These are phyloP conservation scores for Peromyscus maniculatus DNA, from an alignment of 2,113 vertebrate genomes.

Conservation along the genomic window DNA sequence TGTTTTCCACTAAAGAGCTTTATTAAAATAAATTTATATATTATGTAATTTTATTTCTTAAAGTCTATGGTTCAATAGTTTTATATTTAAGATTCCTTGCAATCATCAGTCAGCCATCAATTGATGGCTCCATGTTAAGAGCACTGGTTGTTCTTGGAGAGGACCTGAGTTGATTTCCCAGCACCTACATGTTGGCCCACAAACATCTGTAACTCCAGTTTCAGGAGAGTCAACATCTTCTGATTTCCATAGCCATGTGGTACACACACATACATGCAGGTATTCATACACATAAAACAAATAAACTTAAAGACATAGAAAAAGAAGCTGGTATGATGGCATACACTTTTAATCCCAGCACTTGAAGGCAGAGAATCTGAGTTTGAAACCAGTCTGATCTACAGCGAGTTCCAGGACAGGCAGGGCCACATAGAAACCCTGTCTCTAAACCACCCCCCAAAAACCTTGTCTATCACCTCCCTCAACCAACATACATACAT, in stretches of 20 bases:
- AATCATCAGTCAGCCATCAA: background rate
- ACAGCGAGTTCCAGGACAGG: background rate
- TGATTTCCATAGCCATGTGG: background rate
- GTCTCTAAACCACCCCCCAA: background rate
- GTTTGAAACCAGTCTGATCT: background rate
- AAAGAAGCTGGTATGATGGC: background rate
- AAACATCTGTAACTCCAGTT: background rate
- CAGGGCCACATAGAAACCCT: background rate
- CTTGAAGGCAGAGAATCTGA: background rate
- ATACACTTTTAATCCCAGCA: background rate
- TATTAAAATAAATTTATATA: background rate
- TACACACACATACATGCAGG: background rate
- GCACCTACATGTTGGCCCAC: background rate
- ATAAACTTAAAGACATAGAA: background rate
- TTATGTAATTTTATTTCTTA: background rate
- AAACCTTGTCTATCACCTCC: background rate
- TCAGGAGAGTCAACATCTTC: background rate
- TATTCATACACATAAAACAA: background rate
- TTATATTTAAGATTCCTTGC: background rate
- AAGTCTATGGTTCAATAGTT: background rate
- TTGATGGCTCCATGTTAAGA: background rate
- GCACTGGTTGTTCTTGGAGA: background rate
- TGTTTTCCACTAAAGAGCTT: background rate
- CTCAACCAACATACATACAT: background rate
- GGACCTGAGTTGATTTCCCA: background rate